Conservation (phyloP, 2,888 invertebrate species). For the Amphipyra berbera region DNA sequence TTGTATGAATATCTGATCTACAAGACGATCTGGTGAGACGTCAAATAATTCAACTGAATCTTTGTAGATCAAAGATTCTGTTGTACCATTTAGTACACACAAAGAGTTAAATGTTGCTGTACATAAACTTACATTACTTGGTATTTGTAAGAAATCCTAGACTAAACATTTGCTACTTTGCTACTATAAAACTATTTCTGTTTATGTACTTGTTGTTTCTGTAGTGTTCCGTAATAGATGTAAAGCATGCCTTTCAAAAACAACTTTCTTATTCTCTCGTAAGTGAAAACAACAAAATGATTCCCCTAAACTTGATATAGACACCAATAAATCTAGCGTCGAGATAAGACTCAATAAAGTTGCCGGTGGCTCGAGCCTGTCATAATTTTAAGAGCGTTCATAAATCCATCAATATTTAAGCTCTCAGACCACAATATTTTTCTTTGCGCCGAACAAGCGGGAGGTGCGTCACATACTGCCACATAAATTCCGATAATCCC, state of each 20-base stretch:
- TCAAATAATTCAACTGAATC: slow-evolving; percentile 17
- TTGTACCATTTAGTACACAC: slow-evolving; percentile 3
- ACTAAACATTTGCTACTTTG: slow-evolving; percentile 35
- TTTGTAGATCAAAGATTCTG: slow-evolving; percentile 19
- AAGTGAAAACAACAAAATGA: slow-evolving; percentile 75
- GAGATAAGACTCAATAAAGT: slow-evolving; percentile 86
- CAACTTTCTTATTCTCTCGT: slow-evolving; percentile 54
- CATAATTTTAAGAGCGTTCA: slow-evolving; percentile 87
- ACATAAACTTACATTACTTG: slow-evolving; percentile 29
- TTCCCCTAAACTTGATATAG: slow-evolving; percentile 76
- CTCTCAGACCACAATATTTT: slow-evolving; percentile 85
- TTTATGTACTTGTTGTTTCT: slow-evolving; percentile 40
- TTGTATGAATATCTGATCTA: slow-evolving; percentile 33
- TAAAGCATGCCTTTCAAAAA: slow-evolving; percentile 36
- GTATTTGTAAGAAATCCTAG: slow-evolving; percentile 29
- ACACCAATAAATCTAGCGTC: slow-evolving; percentile 81
- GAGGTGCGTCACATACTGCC: slow-evolving; percentile 85
- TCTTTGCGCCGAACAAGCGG: slow-evolving; percentile 72
- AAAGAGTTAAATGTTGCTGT: slow-evolving; percentile 1
- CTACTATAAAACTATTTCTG: slow-evolving; percentile 47
- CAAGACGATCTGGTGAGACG: slow-evolving; percentile 16
- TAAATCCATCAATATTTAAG: slow-evolving; percentile 89
- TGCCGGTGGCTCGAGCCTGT: slow-evolving; percentile 79
- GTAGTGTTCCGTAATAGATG: slow-evolving; percentile 22
- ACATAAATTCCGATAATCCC: slow-evolving; percentile 87